Evolutionary conservation across 2,797 vertebrate genomes (phyloP), one percentile per base, ranked within the genome.

Genomic region (Onychomys torridus): DNA sequence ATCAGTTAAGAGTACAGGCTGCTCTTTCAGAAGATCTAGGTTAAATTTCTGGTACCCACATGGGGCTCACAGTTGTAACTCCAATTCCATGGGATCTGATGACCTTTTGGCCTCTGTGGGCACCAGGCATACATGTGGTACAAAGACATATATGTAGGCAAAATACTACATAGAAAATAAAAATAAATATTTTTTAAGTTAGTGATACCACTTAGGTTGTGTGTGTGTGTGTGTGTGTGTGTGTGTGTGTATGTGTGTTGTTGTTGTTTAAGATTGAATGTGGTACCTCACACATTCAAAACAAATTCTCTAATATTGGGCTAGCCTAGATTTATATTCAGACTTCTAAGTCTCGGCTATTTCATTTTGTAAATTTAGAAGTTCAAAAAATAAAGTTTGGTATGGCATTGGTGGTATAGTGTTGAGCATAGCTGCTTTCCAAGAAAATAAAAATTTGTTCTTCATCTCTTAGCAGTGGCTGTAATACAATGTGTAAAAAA

Each of bases 291-390:
- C 3, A n/a, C 34, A 79, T 57, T 40, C 29, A 69, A 79, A 49
- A 52, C 61, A 79, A 79, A 40, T 37, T 21, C 61, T 69, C 69
- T 65, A 57, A 63, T 25, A 59, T 29, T 43, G 16, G 65, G n/a
- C 29, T 43, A 81, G 12, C 43, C 79, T 13, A 52, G 29, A 92
- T 91, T 95, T 95, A 96, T 57, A 94, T 82, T 96, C 78, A 76
- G 81, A 97, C 29, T 83, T 95, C 83, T 21, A 94, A 79, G 91
- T 76, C 37, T 96, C 96, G 21, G 14, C 73, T 90, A 65, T 27
- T 96, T 73, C 57, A 86, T 93, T 91, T 93, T 71, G 37, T 81
- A 85, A 91, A 94, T 92, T 92, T 65, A 16, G 37, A 96, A 13
- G 84, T 81, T 92, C 40, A n/a, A 93, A 96, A 40, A 75, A 37